These are phyloP conservation scores for Melipona beecheii DNA, from an alignment of 2,888 invertebrate genomes.

Conservation along the genomic window DNA sequence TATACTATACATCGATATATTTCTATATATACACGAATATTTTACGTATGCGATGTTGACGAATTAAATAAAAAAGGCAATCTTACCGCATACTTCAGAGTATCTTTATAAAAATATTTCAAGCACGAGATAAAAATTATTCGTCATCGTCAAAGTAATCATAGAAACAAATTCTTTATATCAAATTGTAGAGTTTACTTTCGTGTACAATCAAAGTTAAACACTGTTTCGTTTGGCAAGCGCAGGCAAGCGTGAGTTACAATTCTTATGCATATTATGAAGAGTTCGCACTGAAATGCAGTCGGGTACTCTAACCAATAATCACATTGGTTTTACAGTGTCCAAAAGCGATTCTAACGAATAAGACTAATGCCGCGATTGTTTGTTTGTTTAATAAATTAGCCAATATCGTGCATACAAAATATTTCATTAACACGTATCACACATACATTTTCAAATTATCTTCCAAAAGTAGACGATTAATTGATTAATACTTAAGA, in stretches of 20 bases:
- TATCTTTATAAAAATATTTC: conserved; percentile 28
- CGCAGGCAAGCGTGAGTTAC: conserved; percentile 4
- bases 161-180: conserved; percentile 35
- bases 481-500: conserved; percentile 10
- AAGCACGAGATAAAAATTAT: conserved; percentile 20
- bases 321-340: neutral
- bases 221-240: conserved; percentile 37
- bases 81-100: conserved; percentile 36
- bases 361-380: conserved; percentile 7
- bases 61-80: neutral
- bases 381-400: neutral
- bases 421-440: neutral
- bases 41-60: neutral
- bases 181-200: conserved; percentile 44
- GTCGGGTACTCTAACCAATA: conserved; percentile 12
- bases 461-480: neutral
- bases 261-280: conserved; percentile 40
- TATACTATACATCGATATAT: neutral
- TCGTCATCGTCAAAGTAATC: conserved; percentile 30
- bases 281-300: conserved; percentile 24
- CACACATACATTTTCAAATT: neutral
- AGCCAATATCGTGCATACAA: neutral
- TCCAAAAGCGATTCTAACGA: neutral
- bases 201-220: conserved; percentile 47
- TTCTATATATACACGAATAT: neutral